A percentile compares a stretch with the other conserved stretches of the same genome.
phyloP scores from a whole-genome alignment of 2,113 vertebrate genomes.

The Coregonus clupeaformis region DNA sequence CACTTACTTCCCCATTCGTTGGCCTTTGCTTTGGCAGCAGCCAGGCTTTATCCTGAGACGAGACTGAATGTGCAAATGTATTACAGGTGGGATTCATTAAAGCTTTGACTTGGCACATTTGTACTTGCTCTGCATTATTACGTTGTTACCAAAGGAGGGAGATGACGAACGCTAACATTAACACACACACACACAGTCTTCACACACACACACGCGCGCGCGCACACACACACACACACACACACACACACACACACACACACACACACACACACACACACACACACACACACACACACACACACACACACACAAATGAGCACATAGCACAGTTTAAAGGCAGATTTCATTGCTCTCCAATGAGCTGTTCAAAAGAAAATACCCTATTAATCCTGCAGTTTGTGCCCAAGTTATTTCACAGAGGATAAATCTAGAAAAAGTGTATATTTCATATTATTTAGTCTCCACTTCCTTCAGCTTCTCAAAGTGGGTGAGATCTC shows the following conservation, averaged over 20 bases:
- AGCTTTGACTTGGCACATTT: conserved; percentile 65
- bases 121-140: conserved; percentile 65
- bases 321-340: conserved; percentile 42
- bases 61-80: conserved; percentile 71
- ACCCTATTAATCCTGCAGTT: conserved; percentile 54
- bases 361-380: conserved; percentile 63
- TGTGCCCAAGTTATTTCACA: conserved; percentile 63
- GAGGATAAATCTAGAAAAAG: conserved; percentile 60
- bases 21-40: conserved; percentile 70
- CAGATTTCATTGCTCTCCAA: conserved; percentile 63
- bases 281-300: neutral
- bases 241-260: conserved; percentile 31
- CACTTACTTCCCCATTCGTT: conserved; percentile 20
- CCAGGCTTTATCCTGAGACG: conserved; percentile 64
- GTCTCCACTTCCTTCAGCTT: conserved; percentile 7
- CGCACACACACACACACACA: conserved; percentile 9
- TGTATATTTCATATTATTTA: conserved; percentile 51
- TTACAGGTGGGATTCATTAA: conserved; percentile 79
- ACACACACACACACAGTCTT: conserved; percentile 47
- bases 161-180: neutral
- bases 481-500: conserved; percentile 28
- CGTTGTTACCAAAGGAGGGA: conserved; percentile 56
- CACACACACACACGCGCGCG: conserved; percentile 1
- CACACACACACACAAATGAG: conserved; percentile 6
- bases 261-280: neutral